Conservation (phyloP, 2,888 invertebrate genomes). For the Xanthia togata region DNA sequence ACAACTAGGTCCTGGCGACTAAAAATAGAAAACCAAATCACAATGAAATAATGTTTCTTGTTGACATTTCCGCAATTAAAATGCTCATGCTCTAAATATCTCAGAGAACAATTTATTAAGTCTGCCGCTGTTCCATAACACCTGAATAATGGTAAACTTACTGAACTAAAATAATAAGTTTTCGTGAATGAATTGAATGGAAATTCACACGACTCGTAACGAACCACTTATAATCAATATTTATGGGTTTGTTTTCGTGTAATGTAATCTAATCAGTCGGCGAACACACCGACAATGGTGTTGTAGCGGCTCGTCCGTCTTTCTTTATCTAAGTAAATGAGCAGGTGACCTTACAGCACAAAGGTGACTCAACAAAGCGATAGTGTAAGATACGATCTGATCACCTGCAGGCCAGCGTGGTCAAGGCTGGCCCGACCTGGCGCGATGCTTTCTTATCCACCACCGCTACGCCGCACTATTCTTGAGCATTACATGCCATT, state of each 20-base stretch:
- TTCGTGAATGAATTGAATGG: conserved; percentile 37
- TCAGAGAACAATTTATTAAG: conserved; percentile 26
- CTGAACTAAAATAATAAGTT: conserved; percentile 25
- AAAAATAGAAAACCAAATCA: conserved; percentile 26
- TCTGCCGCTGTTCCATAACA: conserved; percentile 17
- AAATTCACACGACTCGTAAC: conserved; percentile 40
- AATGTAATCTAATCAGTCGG: conserved; percentile 58
- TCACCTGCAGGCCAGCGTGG: conserved; percentile 78
- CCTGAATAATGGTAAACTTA: conserved; percentile 19
- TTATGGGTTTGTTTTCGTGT: conserved; percentile 65
- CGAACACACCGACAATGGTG: conserved; percentile 45
- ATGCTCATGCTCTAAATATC: conserved; percentile 19
- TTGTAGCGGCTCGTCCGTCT: conserved; percentile 53
- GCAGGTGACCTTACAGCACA: conserved; percentile 66
- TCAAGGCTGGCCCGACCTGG: conserved; percentile 78
- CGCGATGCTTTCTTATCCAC: conserved; percentile 77
- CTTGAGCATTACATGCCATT: conserved; percentile 87
- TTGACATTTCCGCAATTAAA: conserved; percentile 40
- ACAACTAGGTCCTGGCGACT: neutral
- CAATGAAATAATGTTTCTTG: conserved; percentile 13
- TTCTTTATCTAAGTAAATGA: conserved; percentile 74
- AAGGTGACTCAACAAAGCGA: conserved; percentile 73
- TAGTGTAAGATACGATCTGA: conserved; percentile 78
- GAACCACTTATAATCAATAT: conserved; percentile 58
- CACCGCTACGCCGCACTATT: conserved; percentile 72